phyloP scores from a whole-genome alignment of 2,797 vertebrate species.

The Rallus crepitans region DNA sequence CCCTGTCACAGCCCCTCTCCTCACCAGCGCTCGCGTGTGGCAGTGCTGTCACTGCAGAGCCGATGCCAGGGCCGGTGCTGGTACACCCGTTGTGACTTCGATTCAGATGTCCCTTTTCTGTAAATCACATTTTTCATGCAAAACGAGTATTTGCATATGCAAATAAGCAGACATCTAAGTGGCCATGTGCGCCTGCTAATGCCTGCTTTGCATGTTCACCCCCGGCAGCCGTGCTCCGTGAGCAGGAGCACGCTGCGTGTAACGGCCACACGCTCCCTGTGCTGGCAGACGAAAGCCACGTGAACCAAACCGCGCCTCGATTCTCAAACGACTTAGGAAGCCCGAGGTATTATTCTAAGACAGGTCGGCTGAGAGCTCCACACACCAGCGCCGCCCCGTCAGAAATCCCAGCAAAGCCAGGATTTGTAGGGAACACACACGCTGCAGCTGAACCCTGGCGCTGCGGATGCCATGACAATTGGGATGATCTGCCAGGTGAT shows the following conservation, averaged over 20 bases:
- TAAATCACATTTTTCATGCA: constrained; percentile 41
- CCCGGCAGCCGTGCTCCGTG: background rate
- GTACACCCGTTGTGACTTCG: background rate
- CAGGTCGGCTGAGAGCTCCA: background rate
- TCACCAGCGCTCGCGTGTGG: no score
- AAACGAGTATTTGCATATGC: constrained; percentile 52
- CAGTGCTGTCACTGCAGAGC: background rate
- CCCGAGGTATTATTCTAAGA: background rate
- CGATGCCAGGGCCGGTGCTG: background rate
- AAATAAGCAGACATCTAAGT: constrained; percentile 49
- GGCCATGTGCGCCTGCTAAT: constrained; percentile 18
- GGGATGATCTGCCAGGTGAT: constrained; percentile 25
- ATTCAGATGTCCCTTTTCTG: constrained; percentile 17
- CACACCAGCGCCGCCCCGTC: rapidly evolving
- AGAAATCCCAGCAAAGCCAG: background rate
- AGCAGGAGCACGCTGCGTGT: background rate
- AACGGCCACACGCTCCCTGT: rapidly evolving
- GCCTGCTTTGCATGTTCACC: background rate
- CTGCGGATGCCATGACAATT: background rate
- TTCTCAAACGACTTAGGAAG: background rate
- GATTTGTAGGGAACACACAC: background rate
- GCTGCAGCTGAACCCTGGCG: background rate
- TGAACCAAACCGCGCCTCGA: background rate
- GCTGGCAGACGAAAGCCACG: background rate
- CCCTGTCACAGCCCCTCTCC: no score